Base-by-base conservation (phyloP, 2,888 invertebrate species). In the Tenthredo distinguenda region DNA sequence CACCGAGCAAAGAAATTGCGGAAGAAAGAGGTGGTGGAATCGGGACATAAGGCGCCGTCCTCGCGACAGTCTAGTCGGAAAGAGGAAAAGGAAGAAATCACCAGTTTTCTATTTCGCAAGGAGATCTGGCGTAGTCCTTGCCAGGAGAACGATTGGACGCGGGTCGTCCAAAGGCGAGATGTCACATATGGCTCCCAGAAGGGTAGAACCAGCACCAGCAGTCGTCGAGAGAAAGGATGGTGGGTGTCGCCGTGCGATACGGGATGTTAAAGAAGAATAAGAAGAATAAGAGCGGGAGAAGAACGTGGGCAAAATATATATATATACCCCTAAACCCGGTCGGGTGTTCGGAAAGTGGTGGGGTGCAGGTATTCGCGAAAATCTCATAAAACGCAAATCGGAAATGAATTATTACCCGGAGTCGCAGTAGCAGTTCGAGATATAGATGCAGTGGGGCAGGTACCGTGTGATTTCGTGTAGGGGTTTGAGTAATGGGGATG, bases 401-500 rank as follows among this genome's bases (percentile, higher is more conserved):
- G 81, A 85, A 81, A 83, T 83, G 86, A 87, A 87, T 86, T 84
- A 86, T 85, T 85, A 81, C 58, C 15, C 7, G 12, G 18, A 21
- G 50, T 15, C 40, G 18, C 31, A 21, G 58, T 37, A 37, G 77
- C 18, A 50, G 43, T 40, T 12, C 1, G 74, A 40, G 43, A 40
- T 74, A 43, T 43, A 74, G 55, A 77, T 55, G 40, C 77, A 77
- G 62, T 81, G 21, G 26, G 2, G 86, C 50, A 47, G 40, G 43
- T 34, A 55, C 31, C 50, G 88, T 88, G 89, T 88, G 91, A 89
- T 89, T 88, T 87, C 86, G 84, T 65, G 81, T 86, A 81, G 87
- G 87, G 86, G 89, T 85, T 87, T 92, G 92, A 92, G 89, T 91
- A 91, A 92, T 90, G 90, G 87, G 88, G 89, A 21, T 37, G 86